Evolutionary conservation across 2,113 vertebrate species (phyloP).

Genomic region (Vulpes ferrilata): DNA sequence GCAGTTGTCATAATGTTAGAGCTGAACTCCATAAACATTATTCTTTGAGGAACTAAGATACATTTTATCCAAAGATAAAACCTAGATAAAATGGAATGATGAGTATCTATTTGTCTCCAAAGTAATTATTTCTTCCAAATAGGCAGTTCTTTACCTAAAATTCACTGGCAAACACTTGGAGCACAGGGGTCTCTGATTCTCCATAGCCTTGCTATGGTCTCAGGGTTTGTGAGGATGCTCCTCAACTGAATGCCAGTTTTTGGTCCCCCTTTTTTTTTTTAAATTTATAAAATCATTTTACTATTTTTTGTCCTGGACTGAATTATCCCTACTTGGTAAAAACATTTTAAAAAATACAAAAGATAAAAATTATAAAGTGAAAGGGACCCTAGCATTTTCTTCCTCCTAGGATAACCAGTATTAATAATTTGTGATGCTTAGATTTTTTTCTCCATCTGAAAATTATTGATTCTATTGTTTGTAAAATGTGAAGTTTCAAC

Average conservation of each 20-base stretch:
- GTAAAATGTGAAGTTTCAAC: neutral
- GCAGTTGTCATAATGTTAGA: neutral
- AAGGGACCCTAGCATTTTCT: neutral
- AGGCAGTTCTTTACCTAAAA: neutral
- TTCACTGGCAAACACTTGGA: neutral
- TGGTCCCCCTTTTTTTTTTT: neutral
- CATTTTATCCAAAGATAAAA: neutral
- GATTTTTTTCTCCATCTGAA: conserved; percentile 25
- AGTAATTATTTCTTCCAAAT: neutral
- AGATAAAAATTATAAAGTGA: neutral
- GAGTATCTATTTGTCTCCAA: neutral
- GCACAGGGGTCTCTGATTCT: neutral
- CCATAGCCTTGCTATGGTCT: neutral
- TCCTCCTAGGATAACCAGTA: neutral
- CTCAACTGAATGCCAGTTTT: neutral
- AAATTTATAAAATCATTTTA: neutral
- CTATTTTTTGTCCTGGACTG: neutral
- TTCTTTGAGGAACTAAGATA: neutral
- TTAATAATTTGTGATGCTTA: neutral
- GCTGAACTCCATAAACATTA: neutral
- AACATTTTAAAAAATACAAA: neutral
- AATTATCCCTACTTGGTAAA: neutral
- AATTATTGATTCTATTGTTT: neutral
- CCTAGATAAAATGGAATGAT: neutral
- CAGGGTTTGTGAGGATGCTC: neutral